A percentile compares a stretch with the other conserved stretches of the same genome.
Evolutionary conservation across 1,140 invertebrate genomes (phyloP).

Genomic region (Drosophila arizonae): DNA sequence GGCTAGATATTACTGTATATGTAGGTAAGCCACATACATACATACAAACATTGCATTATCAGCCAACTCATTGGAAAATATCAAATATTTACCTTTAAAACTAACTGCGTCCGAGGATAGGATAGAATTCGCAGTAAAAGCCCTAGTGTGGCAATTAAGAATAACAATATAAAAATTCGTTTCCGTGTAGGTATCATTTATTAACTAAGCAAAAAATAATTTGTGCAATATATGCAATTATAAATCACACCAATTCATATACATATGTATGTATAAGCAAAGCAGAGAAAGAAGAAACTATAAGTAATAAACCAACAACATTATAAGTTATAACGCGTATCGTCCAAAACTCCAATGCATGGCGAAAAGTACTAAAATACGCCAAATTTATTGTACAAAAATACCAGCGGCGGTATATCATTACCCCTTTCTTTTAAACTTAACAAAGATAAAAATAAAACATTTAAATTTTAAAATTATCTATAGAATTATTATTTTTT

Average conservation of each 20-base stretch:
- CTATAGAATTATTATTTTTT: too few species aligned
- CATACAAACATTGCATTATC: neutral
- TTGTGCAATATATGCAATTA: slow-evolving; percentile 45
- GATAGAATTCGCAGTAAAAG: slow-evolving; percentile 47
- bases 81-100: slow-evolving; percentile 42
- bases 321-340: slow-evolving; percentile 6
- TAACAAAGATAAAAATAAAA: neutral
- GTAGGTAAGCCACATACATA: neutral
- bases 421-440: neutral
- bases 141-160: slow-evolving; percentile 30
- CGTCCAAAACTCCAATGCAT: neutral
- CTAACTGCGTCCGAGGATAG: slow-evolving; percentile 23
- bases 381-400: slow-evolving; percentile 7
- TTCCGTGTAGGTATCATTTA: slow-evolving; percentile 53
- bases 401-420: slow-evolving; percentile 5
- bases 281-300: neutral
- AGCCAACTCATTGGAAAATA: slow-evolving; percentile 4
- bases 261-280: too few species aligned
- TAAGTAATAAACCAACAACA: slow-evolving; percentile 18
- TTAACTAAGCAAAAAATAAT: slow-evolving; percentile 20
- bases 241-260: slow-evolving; percentile 17
- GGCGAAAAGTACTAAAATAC: slow-evolving; percentile 5
- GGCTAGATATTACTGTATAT: neutral
- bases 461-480: too few species aligned
- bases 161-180: slow-evolving; percentile 47